Evolutionary conservation across 1,140 invertebrate genomes (phyloP).

Genomic region (Eupeodes corollae): DNA sequence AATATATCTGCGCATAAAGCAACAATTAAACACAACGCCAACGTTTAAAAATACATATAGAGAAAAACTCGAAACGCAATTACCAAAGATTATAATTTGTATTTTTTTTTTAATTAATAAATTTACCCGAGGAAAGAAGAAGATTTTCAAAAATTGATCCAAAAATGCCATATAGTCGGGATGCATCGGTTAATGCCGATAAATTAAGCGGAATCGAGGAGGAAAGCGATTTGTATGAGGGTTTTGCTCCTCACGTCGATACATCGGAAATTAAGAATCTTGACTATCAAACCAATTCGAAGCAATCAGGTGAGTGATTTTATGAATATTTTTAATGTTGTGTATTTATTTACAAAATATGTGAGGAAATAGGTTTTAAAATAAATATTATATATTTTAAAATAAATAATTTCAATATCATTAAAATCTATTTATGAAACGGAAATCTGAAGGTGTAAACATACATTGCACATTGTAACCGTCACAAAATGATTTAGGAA

Average conservation of each 20-base stretch:
- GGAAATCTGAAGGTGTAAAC: no score
- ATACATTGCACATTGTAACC: no score
- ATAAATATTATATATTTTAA: no score
- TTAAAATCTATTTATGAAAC: no score
- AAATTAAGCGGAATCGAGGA: constrained; percentile 50
- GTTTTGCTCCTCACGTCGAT: constrained; percentile 61
- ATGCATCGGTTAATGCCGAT: constrained; percentile 29
- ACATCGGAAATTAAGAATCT: constrained; percentile 51
- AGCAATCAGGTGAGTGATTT: constrained; percentile 27
- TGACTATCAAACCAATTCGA: constrained; percentile 37
- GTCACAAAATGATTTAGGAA: no score
- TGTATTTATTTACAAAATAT: background rate
- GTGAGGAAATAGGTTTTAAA: no score
- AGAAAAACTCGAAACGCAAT: no score
- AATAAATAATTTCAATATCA: no score
- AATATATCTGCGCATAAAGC: no score
- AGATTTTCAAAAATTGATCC: background rate
- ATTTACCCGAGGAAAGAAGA: background rate
- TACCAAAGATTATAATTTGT: background rate
- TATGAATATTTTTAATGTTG: background rate
- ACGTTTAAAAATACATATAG: no score
- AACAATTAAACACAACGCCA: no score
- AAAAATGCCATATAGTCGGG: constrained; percentile 35
- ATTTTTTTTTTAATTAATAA: background rate
- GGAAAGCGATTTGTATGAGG: constrained; percentile 58